Conservation (phyloP, 2,113 vertebrate species). For the Lipophrys pholis region DNA sequence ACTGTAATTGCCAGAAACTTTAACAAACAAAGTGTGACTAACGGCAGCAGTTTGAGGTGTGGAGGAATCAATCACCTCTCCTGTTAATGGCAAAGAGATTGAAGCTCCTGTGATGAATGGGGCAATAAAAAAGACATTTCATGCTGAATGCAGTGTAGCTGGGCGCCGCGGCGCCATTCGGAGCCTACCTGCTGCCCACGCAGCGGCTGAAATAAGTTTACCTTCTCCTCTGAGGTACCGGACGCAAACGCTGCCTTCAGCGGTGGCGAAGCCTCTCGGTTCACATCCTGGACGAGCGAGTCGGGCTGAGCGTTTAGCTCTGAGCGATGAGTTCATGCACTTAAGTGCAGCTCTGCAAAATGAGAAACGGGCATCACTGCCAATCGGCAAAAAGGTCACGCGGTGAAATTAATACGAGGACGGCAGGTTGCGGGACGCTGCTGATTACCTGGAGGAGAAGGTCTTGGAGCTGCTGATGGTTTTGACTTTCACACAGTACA, state of each 20-base stretch:
- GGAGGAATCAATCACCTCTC: slow-evolving; percentile 11
- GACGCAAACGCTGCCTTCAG: neutral
- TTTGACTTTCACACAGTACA: neutral
- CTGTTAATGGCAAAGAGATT: slow-evolving; percentile 6
- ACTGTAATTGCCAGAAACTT: neutral
- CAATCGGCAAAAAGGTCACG: slow-evolving; percentile 32
- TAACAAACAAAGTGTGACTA: neutral
- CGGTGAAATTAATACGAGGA: neutral
- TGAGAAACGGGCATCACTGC: slow-evolving; percentile 8
- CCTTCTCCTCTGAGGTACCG: neutral
- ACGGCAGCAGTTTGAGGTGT: slow-evolving; percentile 2
- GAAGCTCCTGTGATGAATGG: slow-evolving; percentile 28
- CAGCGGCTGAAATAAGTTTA: neutral
- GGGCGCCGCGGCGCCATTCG: slow-evolving; percentile 30
- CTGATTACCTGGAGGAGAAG: neutral
- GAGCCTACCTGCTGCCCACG: slow-evolving; percentile 8
- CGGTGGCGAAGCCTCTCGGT: neutral
- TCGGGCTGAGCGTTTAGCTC: neutral
- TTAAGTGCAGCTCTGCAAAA: slow-evolving; percentile 1
- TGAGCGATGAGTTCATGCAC: slow-evolving; percentile 16
- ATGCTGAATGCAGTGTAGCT: slow-evolving; percentile 22
- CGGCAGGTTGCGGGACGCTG: neutral
- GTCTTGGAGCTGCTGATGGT: slow-evolving; percentile 9
- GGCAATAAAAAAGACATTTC: slow-evolving; percentile 30
- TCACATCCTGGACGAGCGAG: neutral